A percentile compares a stretch with the other conserved stretches of the same genome.
These are phyloP conservation scores for Oryzias curvinotus DNA, from an alignment of 2,113 vertebrate genomes.

Conservation along the genomic window DNA sequence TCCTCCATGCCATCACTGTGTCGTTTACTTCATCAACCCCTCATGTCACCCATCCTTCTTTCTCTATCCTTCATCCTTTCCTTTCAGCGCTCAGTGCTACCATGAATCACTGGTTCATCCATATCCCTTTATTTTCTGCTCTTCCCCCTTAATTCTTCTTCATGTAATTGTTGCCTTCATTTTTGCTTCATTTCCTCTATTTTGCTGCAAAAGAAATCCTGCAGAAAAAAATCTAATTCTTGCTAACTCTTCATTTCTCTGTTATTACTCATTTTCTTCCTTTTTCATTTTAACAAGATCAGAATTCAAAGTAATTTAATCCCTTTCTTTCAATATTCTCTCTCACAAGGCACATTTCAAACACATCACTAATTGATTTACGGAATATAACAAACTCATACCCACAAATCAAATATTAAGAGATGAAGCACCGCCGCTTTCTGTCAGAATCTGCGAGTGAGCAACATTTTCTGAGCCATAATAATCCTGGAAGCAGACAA, in stretches of 20 bases:
- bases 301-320: neutral
- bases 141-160: conserved; percentile 13
- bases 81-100: conserved; percentile 14
- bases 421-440: neutral
- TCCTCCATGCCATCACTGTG: conserved; percentile 31
- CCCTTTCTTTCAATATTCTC: neutral
- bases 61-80: conserved; percentile 24
- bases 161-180: conserved; percentile 5
- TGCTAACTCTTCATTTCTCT: neutral
- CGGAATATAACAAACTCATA: conserved; percentile 7
- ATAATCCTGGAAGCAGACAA: too few species aligned
- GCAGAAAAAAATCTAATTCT: neutral
- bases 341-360: neutral
- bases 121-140: conserved; percentile 12
- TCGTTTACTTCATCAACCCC: conserved; percentile 45
- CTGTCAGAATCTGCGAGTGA: conserved; percentile 8
- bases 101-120: conserved; percentile 37
- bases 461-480: neutral
- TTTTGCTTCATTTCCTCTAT: conserved; percentile 5
- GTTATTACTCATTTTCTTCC: neutral
- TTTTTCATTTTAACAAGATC: conserved; percentile 5
- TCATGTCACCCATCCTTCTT: conserved; percentile 27
- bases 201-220: neutral
- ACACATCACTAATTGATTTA: conserved; percentile 8
- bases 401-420: conserved; percentile 2